Conservation (phyloP, 2,888 invertebrate species). For the Liopterus haemorrhoidalis region DNA sequence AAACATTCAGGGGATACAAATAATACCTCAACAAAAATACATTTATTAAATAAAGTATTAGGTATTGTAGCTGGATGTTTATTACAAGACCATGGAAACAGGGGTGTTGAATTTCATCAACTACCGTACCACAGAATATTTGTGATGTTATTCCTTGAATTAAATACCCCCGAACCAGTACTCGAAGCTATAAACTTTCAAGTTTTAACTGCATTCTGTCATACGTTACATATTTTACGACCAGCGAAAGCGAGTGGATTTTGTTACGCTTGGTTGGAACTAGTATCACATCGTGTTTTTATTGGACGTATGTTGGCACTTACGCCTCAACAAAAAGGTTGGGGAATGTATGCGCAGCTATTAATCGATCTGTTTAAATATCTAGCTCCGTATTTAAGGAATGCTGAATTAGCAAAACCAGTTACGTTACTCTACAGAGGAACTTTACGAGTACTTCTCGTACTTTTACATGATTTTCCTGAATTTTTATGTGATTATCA, state of each 20-base stretch:
- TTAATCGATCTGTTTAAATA: conserved; percentile 94
- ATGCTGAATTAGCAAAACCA: conserved; percentile 92
- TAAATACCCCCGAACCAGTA: conserved; percentile 89
- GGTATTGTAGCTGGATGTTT: conserved; percentile 95
- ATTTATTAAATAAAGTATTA: conserved; percentile 89
- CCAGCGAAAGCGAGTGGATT: conserved; percentile 94
- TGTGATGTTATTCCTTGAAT: conserved; percentile 92
- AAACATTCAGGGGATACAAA: conserved; percentile 86
- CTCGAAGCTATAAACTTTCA: conserved; percentile 92
- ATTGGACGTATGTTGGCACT: conserved; percentile 88
- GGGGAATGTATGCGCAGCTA: conserved; percentile 96
- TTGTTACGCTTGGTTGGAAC: conserved; percentile 96
- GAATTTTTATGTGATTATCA: conserved; percentile 99
- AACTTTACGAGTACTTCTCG: conserved; percentile 86
- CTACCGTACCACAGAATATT: conserved; percentile 96
- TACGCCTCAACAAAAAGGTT: conserved; percentile 89
- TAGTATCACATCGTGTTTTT: conserved; percentile 94
- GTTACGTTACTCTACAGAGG: conserved; percentile 94
- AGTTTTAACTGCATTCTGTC: conserved; percentile 92
- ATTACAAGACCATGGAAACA: conserved; percentile 91
- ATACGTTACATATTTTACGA: conserved; percentile 86
- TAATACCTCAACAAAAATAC: conserved; percentile 93
- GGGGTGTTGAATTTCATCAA: conserved; percentile 88
- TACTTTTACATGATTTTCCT: conserved; percentile 96
- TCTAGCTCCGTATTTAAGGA: conserved; percentile 92